Evolutionary conservation across 2,797 vertebrate genomes (phyloP).

Genomic region (Gymnocypris eckloni): DNA sequence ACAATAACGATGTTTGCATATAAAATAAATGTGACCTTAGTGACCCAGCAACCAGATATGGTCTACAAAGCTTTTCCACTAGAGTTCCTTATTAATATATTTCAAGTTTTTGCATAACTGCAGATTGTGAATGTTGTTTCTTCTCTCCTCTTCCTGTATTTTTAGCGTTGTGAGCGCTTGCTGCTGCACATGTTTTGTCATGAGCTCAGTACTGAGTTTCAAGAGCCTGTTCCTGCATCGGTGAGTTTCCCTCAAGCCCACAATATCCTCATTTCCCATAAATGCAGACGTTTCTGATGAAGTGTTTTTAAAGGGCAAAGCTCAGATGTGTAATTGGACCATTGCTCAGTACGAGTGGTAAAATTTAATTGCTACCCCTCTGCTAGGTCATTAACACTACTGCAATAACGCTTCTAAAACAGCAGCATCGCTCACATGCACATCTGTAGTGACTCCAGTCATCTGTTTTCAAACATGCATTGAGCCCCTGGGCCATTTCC

Average conservation of each 20-base stretch:
- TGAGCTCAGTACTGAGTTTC: slow-evolving; percentile 96
- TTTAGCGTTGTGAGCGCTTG: slow-evolving; percentile 94
- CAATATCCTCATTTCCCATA: slow-evolving; percentile 25
- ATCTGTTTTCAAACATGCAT: slow-evolving; percentile 7
- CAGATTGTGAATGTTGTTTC: background rate
- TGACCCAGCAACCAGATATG: background rate
- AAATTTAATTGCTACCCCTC: slow-evolving; percentile 7
- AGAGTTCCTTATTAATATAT: background rate
- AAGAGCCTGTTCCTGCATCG: slow-evolving; percentile 91
- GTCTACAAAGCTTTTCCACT: background rate
- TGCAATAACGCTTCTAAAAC: slow-evolving; percentile 5
- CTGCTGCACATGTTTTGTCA: slow-evolving; percentile 96
- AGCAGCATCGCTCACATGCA: background rate
- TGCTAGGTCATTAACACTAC: slow-evolving; percentile 11
- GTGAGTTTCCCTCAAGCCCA: slow-evolving; percentile 77
- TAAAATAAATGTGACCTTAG: background rate
- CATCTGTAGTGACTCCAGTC: background rate
- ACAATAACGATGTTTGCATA: background rate
- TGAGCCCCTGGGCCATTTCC: slow-evolving; percentile 14
- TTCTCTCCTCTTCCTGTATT: slow-evolving; percentile 56
- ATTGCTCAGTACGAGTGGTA: background rate
- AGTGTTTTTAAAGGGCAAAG: slow-evolving; percentile 3
- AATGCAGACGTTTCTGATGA: slow-evolving; percentile 14
- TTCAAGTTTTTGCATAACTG: background rate
- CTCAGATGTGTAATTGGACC: background rate